Evolutionary conservation across 2,888 invertebrate genomes (phyloP).

Genomic region (Lissocephala sabroskyi): DNA sequence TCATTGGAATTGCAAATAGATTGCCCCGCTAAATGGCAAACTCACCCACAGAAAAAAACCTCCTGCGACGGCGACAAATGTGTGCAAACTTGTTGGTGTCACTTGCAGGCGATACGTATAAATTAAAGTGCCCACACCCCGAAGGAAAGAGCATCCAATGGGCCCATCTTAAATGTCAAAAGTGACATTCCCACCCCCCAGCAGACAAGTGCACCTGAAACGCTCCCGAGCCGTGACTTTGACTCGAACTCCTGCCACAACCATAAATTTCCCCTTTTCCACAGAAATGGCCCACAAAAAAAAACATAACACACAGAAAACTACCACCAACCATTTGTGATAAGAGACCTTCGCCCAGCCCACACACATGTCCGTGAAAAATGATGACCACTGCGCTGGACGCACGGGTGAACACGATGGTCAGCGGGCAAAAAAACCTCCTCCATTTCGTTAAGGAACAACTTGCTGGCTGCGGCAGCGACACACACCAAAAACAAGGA

Average conservation of each 20-base stretch:
- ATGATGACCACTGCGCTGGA: slow-evolving; percentile 49
- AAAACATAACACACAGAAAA: neutral
- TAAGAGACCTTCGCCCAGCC: slow-evolving; percentile 30
- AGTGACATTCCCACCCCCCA: slow-evolving; percentile 45
- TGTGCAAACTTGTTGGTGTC: slow-evolving; percentile 55
- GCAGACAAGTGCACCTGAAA: slow-evolving; percentile 49
- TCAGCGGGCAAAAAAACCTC: slow-evolving; percentile 40
- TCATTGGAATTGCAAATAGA: slow-evolving; percentile 55
- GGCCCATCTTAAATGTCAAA: slow-evolving; percentile 63
- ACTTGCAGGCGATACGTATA: slow-evolving; percentile 65
- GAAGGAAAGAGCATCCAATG: slow-evolving; percentile 38
- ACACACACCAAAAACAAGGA: slow-evolving; percentile 44
- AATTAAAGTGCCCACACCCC: slow-evolving; percentile 45
- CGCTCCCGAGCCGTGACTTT: slow-evolving; percentile 30
- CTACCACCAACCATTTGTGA: slow-evolving; percentile 25
- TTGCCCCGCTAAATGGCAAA: slow-evolving; percentile 26
- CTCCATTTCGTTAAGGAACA: slow-evolving; percentile 54
- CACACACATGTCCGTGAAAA: slow-evolving; percentile 27
- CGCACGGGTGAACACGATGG: slow-evolving; percentile 44
- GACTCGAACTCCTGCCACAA: slow-evolving; percentile 44
- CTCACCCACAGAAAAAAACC: slow-evolving; percentile 4
- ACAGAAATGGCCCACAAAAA: slow-evolving; percentile 15
- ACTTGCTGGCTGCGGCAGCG: slow-evolving; percentile 29
- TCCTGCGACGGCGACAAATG: slow-evolving; percentile 48
- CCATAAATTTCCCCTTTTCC: slow-evolving; percentile 64